Evolutionary conservation across 2,888 invertebrate species (phyloP).

Genomic region (Diaphora mendica): DNA sequence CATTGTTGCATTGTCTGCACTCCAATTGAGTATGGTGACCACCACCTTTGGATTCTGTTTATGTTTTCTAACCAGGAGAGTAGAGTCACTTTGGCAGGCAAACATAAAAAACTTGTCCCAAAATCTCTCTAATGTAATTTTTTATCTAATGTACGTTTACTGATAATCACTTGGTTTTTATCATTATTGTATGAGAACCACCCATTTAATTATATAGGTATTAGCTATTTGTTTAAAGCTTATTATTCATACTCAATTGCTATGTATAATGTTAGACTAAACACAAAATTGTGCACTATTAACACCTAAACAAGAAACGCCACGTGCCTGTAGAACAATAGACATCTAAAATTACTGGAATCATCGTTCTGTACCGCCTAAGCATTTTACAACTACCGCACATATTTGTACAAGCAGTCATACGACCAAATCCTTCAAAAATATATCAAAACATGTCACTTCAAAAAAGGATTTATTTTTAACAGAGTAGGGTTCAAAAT

Average conservation of each 20-base stretch:
- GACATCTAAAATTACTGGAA: conserved; percentile 67
- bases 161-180: no score
- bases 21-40: no score
- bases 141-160: no score
- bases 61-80: no score
- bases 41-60: no score
- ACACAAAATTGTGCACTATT: conserved; percentile 58
- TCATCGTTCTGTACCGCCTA: conserved; percentile 57
- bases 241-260: conserved; percentile 11
- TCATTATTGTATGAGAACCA: no score
- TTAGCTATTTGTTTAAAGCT: conserved; percentile 19
- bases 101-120: no score
- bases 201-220: no score
- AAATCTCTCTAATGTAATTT: no score
- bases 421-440: conserved; percentile 59
- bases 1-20: no score
- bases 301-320: conserved; percentile 63
- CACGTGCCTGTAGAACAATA: conserved; percentile 68
- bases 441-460: conserved; percentile 18
- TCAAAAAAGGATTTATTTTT: conserved; percentile 23
- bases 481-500: conserved; percentile 14
- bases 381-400: conserved; percentile 63
- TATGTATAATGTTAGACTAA: conserved; percentile 31
- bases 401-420: conserved; percentile 51
- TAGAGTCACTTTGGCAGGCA: no score